phyloP scores from a whole-genome alignment of 2,888 invertebrate species.

The Charanyca ferruginea region DNA sequence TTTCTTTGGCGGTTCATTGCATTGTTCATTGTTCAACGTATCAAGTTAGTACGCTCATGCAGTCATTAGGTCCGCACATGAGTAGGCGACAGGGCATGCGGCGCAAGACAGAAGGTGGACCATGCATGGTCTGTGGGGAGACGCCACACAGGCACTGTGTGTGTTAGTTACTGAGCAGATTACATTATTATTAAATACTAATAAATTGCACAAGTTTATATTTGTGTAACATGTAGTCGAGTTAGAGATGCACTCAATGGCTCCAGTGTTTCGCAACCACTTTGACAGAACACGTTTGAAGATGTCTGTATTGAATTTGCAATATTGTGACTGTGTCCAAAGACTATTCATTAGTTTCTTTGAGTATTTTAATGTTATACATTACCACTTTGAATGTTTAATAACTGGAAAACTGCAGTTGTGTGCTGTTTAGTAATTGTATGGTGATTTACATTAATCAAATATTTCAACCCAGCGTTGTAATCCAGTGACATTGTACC shows the following conservation, averaged over 20 bases:
- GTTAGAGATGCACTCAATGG: not conserved
- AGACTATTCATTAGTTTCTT: not conserved
- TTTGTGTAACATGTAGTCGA: conserved; percentile 12
- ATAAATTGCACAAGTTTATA: conserved; percentile 9
- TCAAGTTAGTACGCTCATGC: too few species aligned
- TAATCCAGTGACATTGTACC: not conserved
- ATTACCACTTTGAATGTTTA: not conserved
- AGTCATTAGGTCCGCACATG: too few species aligned
- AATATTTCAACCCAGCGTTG: too few species aligned
- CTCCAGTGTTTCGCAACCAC: not conserved
- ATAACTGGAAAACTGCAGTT: too few species aligned
- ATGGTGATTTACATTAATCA: not conserved
- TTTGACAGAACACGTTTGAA: conserved; percentile 2
- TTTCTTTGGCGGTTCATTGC: conserved; percentile 64
- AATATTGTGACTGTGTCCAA: conserved; percentile 5
- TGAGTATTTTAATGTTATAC: not conserved
- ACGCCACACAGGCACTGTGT: too few species aligned
- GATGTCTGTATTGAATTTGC: conserved; percentile 6
- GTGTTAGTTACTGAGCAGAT: too few species aligned
- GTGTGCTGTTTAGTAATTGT: not conserved
- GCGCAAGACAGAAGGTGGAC: too few species aligned
- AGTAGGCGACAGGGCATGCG: too few species aligned
- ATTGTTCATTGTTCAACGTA: conserved; percentile 61
- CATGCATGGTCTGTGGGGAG: too few species aligned
- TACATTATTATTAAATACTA: conserved; percentile 39